Conservation (phyloP, 2,888 invertebrate genomes). For the Conistra vaccinii region DNA sequence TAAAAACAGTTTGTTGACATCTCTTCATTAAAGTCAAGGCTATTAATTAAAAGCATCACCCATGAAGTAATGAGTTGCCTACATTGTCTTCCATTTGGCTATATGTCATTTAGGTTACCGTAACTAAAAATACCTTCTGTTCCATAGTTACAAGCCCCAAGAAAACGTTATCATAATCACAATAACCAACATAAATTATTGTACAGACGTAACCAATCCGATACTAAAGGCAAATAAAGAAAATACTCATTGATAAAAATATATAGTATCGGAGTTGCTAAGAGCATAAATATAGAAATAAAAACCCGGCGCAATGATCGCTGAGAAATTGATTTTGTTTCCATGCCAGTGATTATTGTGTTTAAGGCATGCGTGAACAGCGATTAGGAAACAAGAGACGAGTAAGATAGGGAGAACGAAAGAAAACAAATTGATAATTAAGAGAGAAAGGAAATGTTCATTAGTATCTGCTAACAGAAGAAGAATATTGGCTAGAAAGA, state of each 20-base stretch:
- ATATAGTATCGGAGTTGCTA: conserved; percentile 49
- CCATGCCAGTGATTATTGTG: conserved; percentile 48
- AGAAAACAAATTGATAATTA: neutral
- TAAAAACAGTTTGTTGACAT: neutral
- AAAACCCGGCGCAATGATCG: conserved; percentile 50
- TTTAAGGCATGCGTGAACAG: conserved; percentile 30
- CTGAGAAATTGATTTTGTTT: conserved; percentile 65
- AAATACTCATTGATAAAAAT: conserved; percentile 50
- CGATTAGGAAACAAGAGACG: conserved; percentile 5
- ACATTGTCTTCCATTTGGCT: neutral
- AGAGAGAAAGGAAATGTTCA: neutral
- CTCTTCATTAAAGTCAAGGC: neutral
- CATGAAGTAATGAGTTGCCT: neutral
- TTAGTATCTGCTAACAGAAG: neutral
- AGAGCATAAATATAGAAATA: conserved; percentile 46
- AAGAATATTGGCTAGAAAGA: no score
- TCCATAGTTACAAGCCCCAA: neutral
- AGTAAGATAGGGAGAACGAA: neutral
- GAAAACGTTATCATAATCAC: neutral
- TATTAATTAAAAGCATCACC: neutral
- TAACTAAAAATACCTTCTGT: neutral
- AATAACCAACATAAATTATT: conserved; percentile 30
- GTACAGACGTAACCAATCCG: conserved; percentile 25
- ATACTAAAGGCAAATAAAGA: conserved; percentile 41
- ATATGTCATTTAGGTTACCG: neutral